Percentiles rank a stretch among this genome's conserved stretches.
These are phyloP conservation scores for Drosophila tristis DNA, from an alignment of 1,140 invertebrate genomes.

Conservation along the genomic window DNA sequence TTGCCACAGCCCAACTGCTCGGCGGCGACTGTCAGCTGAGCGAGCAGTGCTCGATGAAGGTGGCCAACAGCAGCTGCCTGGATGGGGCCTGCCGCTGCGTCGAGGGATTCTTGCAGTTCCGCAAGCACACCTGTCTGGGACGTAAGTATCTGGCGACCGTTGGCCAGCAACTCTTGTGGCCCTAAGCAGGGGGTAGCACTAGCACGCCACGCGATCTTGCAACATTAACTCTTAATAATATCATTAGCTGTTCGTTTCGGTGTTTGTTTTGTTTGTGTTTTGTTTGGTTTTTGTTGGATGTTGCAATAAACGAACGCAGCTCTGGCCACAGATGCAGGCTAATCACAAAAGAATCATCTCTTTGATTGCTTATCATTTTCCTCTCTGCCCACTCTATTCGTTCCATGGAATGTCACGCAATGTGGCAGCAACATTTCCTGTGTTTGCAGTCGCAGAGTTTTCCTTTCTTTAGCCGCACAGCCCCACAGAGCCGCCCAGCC, in stretches of 20 bases:
- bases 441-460: conserved; percentile 60
- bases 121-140: conserved; percentile 93
- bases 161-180: conserved; percentile 64
- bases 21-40: conserved; percentile 90
- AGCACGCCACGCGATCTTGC: conserved; percentile 10
- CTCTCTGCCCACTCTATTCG: not conserved
- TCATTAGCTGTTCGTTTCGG: conserved; percentile 54
- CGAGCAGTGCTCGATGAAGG: conserved; percentile 91
- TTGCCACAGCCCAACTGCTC: conserved; percentile 88
- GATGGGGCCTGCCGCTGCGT: conserved; percentile 91
- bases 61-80: conserved; percentile 90
- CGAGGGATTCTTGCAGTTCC: conserved; percentile 92
- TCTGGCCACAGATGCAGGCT: not conserved
- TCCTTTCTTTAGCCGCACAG: conserved; percentile 52
- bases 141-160: conserved; percentile 88
- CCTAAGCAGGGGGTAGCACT: conserved; percentile 24
- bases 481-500: too few species aligned
- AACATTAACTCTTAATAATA: conserved; percentile 36
- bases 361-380: conserved; percentile 47
- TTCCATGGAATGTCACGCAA: conserved; percentile 45
- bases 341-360: conserved; percentile 48
- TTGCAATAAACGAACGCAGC: conserved; percentile 67
- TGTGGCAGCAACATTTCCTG: conserved; percentile 38
- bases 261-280: conserved; percentile 46
- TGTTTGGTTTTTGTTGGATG: conserved; percentile 39